Percentiles rank a stretch among this genome's conserved stretches.
These are phyloP conservation scores for Ceraclea dissimilis DNA, from an alignment of 2,888 invertebrate species.

Conservation along the genomic window DNA sequence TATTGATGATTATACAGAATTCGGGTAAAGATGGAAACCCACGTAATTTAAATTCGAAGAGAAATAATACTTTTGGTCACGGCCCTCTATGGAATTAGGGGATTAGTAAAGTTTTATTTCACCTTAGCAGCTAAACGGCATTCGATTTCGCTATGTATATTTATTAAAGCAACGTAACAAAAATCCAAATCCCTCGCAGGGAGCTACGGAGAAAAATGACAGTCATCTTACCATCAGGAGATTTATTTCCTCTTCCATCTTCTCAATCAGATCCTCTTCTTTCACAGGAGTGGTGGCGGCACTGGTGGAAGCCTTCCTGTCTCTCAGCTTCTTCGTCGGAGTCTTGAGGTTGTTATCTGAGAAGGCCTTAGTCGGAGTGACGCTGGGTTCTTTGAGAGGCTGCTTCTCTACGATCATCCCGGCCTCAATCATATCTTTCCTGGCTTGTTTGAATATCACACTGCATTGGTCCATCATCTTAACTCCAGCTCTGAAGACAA, in stretches of 20 bases:
- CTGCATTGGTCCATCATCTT: slow-evolving; percentile 86
- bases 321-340: slow-evolving; percentile 34
- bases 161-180: no score
- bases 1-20: no score
- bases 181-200: no score
- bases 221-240: slow-evolving; percentile 17
- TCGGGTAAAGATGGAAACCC: not conserved
- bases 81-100: no score
- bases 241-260: slow-evolving; percentile 18
- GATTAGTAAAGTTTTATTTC: no score
- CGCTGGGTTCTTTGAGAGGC: slow-evolving; percentile 31
- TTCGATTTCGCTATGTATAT: no score
- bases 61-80: no score
- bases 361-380: not conserved
- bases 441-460: slow-evolving; percentile 68
- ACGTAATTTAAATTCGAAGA: not conserved
- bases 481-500: slow-evolving; percentile 59
- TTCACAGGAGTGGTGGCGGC: slow-evolving; percentile 19
- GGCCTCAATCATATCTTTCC: slow-evolving; percentile 61
- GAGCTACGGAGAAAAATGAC: no score
- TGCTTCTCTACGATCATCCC: slow-evolving; percentile 45
- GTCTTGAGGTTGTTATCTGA: slow-evolving; percentile 35
- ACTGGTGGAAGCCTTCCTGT: slow-evolving; percentile 23
- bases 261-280: slow-evolving; percentile 10
- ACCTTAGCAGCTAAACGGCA: no score